Conservation (phyloP, 2,888 invertebrate genomes). For the Sympetrum striolatum region DNA sequence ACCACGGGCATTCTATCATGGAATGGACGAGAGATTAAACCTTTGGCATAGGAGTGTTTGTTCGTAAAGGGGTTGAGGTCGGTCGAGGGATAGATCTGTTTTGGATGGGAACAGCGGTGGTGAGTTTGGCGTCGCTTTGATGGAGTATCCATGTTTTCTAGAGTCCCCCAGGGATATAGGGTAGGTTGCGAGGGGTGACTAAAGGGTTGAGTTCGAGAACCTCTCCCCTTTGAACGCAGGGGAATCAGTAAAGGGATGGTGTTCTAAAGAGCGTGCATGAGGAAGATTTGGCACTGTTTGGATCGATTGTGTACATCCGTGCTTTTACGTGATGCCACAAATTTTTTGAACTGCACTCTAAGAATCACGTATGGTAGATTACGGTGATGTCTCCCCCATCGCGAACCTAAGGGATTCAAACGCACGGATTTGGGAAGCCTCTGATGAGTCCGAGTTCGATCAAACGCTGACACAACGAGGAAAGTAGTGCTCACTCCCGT, state of each 20-base stretch:
- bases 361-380: too few species aligned
- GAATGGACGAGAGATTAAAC: background rate
- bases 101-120: background rate
- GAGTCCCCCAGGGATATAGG: background rate
- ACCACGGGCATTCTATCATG: background rate
- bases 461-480: too few species aligned
- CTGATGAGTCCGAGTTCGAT: too few species aligned
- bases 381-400: too few species aligned
- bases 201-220: background rate
- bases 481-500: too few species aligned
- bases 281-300: background rate
- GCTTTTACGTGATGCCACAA: too few species aligned
- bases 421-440: too few species aligned
- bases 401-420: too few species aligned
- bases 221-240: background rate
- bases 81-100: background rate
- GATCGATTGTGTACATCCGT: too few species aligned
- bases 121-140: background rate
- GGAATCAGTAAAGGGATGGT: background rate
- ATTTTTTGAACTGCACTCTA: too few species aligned
- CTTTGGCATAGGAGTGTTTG: background rate
- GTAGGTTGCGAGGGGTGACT: background rate
- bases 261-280: background rate
- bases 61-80: background rate
- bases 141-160: constrained; percentile 28